Conservation (phyloP, 2,888 invertebrate species). For the Sepiola atlantica region DNA sequence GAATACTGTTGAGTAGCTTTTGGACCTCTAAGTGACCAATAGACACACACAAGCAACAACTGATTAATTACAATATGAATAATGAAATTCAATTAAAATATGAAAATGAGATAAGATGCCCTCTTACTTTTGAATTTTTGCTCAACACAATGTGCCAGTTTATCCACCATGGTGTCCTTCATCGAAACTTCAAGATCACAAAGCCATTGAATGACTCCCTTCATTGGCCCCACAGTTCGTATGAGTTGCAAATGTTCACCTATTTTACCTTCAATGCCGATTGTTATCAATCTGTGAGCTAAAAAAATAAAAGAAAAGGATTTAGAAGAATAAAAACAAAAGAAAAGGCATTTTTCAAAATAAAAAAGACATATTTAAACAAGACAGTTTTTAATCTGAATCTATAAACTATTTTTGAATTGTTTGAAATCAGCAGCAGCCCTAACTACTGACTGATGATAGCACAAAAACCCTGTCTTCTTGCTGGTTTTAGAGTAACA, state of each 20-base stretch:
- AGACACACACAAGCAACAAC: no score
- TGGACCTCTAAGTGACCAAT: no score
- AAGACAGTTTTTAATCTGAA: neutral
- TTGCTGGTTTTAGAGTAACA: no score
- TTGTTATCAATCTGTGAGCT: slow-evolving; percentile 72
- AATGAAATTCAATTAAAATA: no score
- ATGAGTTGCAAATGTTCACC: slow-evolving; percentile 69
- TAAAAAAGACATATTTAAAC: neutral
- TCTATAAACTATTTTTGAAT: no score
- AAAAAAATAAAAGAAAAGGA: slow-evolving; percentile 35
- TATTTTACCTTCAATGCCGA: slow-evolving; percentile 61
- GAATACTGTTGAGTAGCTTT: no score
- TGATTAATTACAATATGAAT: no score
- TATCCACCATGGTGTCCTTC: slow-evolving; percentile 71
- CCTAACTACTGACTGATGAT: no score
- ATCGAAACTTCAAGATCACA: slow-evolving; percentile 66
- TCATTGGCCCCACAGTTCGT: slow-evolving; percentile 60
- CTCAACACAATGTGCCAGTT: slow-evolving; percentile 70
- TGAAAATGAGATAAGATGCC: neutral
- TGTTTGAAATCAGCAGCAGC: no score
- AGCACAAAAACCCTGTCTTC: no score
- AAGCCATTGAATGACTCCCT: slow-evolving; percentile 68
- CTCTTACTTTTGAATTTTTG: slow-evolving; percentile 68
- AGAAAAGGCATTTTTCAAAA: neutral
- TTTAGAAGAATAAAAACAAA: no score